These are phyloP conservation scores for Heteromurus nitidus DNA, from an alignment of 2,888 invertebrate species.

Conservation along the genomic window DNA sequence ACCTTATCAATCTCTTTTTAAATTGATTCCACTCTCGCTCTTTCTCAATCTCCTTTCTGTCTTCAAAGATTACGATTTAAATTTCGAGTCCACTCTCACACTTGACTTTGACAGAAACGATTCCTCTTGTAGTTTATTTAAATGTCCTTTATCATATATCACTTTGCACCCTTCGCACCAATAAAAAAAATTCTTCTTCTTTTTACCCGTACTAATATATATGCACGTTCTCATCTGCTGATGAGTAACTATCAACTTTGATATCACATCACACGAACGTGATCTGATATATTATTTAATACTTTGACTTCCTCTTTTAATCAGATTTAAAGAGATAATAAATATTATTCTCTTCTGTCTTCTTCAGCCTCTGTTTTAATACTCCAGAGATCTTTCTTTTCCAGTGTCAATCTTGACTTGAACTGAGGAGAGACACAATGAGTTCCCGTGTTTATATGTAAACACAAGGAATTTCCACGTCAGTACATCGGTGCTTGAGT, in stretches of 20 bases:
- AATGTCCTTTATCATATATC: conserved; percentile 27
- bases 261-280: conserved; percentile 37
- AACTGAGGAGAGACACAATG: conserved; percentile 16
- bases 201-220: conserved; percentile 24
- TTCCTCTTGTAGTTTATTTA: background rate
- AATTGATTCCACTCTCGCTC: conserved; percentile 14
- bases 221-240: conserved; percentile 45
- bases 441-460: background rate
- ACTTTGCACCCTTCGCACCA: conserved; percentile 40
- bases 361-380: background rate
- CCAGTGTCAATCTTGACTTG: conserved; percentile 25
- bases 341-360: background rate
- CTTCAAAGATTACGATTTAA: background rate
- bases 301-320: background rate
- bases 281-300: conserved; percentile 12
- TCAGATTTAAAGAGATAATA: background rate
- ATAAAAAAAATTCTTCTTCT: too few species aligned
- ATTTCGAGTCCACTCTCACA: background rate
- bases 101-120: conserved; percentile 5
- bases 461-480: background rate
- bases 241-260: conserved; percentile 29
- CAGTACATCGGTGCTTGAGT: too few species aligned
- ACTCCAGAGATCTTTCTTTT: conserved; percentile 17
- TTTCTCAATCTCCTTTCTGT: conserved; percentile 22
- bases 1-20: too few species aligned